Evolutionary conservation across 2,888 invertebrate genomes (phyloP).

Genomic region (Erebia epiphron): DNA sequence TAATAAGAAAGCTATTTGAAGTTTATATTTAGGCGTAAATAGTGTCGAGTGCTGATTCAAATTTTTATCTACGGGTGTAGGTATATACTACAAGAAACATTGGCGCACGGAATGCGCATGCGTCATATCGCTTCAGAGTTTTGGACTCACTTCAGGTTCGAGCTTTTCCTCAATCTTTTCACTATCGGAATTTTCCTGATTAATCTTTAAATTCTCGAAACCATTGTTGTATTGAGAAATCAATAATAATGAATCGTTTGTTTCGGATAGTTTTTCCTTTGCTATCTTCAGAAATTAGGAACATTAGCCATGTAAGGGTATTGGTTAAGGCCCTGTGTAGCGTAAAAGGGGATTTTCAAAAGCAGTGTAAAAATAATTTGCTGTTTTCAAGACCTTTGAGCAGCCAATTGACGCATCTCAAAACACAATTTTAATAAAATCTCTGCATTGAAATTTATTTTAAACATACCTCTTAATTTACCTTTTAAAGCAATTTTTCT

Average conservation of each 20-base stretch:
- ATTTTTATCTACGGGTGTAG: constrained; percentile 9
- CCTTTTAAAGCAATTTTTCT: too few species aligned
- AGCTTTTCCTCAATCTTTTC: constrained; percentile 13
- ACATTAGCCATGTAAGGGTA: too few species aligned
- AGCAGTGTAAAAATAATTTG: too few species aligned
- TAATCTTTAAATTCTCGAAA: background rate
- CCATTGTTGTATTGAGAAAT: background rate
- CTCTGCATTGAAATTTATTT: too few species aligned
- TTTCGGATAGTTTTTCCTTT: too few species aligned
- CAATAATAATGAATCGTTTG: background rate
- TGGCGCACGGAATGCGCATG: constrained; percentile 12
- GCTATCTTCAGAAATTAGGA: too few species aligned
- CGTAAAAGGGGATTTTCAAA: too few species aligned
- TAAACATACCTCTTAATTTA: too few species aligned
- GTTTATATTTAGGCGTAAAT: constrained; percentile 27
- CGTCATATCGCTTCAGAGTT: constrained; percentile 13
- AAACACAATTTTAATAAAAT: too few species aligned
- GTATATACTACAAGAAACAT: background rate
- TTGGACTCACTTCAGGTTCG: constrained; percentile 11
- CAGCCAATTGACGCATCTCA: too few species aligned
- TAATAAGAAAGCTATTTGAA: constrained; percentile 20
- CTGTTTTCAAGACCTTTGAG: too few species aligned
- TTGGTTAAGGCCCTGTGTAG: too few species aligned
- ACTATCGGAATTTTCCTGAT: constrained; percentile 7
- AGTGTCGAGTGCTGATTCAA: constrained; percentile 33